Percentiles rank a stretch among this genome's conserved stretches.
Conservation (phyloP, 1,140 invertebrate genomes). For the Goniozus legneri region DNA sequence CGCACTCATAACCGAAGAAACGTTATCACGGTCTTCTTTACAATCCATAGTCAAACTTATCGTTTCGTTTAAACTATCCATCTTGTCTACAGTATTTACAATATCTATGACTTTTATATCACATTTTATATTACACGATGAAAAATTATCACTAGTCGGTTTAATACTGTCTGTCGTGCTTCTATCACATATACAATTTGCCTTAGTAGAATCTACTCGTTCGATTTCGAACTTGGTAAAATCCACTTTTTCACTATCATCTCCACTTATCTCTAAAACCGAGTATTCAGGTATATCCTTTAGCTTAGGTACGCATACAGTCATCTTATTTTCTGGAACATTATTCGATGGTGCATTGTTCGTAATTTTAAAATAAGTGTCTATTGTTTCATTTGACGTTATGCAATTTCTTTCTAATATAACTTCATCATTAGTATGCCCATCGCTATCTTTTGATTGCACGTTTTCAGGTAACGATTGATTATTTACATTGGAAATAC, state of each 20-base stretch:
- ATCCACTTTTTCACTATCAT: slow-evolving; percentile 4
- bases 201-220: slow-evolving; percentile 5
- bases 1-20: slow-evolving; percentile 6
- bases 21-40: slow-evolving; percentile 1
- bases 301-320: slow-evolving; percentile 25
- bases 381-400: slow-evolving; percentile 7
- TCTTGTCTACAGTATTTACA: slow-evolving; percentile 17
- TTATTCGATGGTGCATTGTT: slow-evolving; percentile 11
- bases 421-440: slow-evolving; percentile 16
- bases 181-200: slow-evolving; percentile 28
- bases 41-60: too few relatives aligned
- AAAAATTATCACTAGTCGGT: slow-evolving; percentile 34
- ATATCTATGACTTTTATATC: slow-evolving; percentile 19
- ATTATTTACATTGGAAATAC: slow-evolving; percentile 12
- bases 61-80: slow-evolving; percentile 18
- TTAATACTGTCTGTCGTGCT: slow-evolving; percentile 40
- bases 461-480: slow-evolving; percentile 24
- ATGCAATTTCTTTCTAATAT: slow-evolving; percentile 13
- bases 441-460: slow-evolving; percentile 20
- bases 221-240: not conserved
- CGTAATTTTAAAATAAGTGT: slow-evolving; percentile 11
- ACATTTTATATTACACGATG: slow-evolving; percentile 25
- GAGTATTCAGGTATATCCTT: slow-evolving; percentile 26
- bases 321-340: slow-evolving; percentile 16
- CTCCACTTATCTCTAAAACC: slow-evolving; percentile 21